Conservation (phyloP, 2,888 invertebrate species). For the Caradrina kadenii region DNA sequence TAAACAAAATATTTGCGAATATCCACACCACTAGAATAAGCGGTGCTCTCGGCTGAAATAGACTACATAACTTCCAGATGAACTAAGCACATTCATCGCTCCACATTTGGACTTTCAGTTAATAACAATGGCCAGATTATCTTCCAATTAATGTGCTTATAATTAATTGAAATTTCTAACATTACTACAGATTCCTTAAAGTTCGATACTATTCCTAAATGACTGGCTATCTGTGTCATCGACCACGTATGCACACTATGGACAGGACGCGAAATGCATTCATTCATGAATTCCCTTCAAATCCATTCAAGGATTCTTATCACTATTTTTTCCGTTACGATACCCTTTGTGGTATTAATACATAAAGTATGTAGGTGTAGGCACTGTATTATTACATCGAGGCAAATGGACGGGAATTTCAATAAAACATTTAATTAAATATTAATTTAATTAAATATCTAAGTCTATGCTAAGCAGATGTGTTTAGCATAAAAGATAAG, state of each 20-base stretch:
- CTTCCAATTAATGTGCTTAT: no score
- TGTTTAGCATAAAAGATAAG: not conserved
- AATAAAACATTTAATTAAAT: not conserved
- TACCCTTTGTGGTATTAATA: slow-evolving; percentile 44
- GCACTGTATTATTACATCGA: slow-evolving; percentile 20
- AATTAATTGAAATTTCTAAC: not conserved
- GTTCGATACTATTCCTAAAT: slow-evolving; percentile 15
- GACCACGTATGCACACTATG: slow-evolving; percentile 3
- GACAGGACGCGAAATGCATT: slow-evolving; percentile 48
- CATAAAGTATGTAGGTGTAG: slow-evolving; percentile 30
- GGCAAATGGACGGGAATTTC: not conserved
- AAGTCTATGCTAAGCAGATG: not conserved
- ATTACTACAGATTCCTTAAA: not conserved
- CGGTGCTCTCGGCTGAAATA: not conserved
- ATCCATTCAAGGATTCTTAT: slow-evolving; percentile 61
- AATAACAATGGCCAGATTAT: not conserved
- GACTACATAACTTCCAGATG: not conserved
- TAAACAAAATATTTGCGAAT: not conserved
- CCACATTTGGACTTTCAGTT: not conserved
- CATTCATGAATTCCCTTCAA: slow-evolving; percentile 61
- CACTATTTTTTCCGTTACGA: slow-evolving; percentile 58
- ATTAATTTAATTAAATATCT: not conserved
- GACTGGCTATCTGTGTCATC: slow-evolving; percentile 7
- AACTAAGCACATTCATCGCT: not conserved
- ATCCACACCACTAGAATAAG: no score